Percentiles rank a stretch among this genome's conserved stretches.
Evolutionary conservation across 2,888 invertebrate genomes (phyloP).

Genomic region (Cantharis lateralis): DNA sequence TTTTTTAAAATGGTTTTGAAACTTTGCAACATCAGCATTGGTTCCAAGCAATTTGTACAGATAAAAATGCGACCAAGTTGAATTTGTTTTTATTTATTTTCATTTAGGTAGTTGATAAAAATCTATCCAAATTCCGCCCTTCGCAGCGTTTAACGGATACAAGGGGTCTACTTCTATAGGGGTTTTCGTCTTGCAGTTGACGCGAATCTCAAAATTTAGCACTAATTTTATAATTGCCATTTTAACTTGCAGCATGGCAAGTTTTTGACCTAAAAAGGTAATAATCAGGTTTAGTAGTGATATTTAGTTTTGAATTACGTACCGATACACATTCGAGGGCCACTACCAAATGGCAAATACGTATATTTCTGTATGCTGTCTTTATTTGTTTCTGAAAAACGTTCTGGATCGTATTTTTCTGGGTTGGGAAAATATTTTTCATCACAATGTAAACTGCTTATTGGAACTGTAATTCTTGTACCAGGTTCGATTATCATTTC

Average conservation of each 20-base stretch:
- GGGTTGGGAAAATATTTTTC: conserved; percentile 52
- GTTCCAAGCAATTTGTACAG: no score
- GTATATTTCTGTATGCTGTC: conserved; percentile 39
- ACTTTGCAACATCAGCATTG: no score
- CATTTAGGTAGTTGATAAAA: neutral
- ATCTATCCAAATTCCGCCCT: neutral
- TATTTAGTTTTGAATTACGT: conserved; percentile 10
- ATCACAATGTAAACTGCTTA: conserved; percentile 49
- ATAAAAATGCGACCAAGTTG: no score
- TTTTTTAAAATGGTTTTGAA: no score
- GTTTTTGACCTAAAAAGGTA: neutral
- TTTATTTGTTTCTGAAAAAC: conserved; percentile 48
- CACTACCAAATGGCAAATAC: conserved; percentile 46
- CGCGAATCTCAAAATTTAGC: neutral
- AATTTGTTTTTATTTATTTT: neutral
- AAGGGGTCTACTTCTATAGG: neutral
- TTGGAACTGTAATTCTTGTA: conserved; percentile 45
- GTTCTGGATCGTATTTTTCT: conserved; percentile 51
- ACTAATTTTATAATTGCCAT: neutral
- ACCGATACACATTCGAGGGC: conserved; percentile 48
- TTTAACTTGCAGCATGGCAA: neutral
- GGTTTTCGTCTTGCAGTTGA: neutral
- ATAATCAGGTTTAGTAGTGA: neutral
- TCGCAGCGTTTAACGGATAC: neutral
- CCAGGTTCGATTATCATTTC: conserved; percentile 34